phyloP scores from a whole-genome alignment of 2,797 vertebrate species.

The Rallus crepitans region DNA sequence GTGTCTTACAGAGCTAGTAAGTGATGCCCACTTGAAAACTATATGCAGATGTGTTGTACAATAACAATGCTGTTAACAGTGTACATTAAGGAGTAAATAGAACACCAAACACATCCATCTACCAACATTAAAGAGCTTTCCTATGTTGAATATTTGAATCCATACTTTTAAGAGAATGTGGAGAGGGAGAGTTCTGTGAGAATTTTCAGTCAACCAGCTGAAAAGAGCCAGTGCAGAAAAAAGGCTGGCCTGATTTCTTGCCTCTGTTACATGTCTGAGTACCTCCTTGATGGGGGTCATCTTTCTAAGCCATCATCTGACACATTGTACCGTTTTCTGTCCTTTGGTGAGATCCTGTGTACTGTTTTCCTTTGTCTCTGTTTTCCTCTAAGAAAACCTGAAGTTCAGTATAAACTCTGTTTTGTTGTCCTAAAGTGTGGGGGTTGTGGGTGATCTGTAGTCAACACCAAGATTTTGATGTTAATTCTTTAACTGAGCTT shows the following conservation, averaged over 20 bases:
- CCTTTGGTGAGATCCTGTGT: background rate
- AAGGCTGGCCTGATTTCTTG: background rate
- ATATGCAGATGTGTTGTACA: background rate
- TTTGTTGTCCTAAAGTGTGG: background rate
- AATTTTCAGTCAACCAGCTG: background rate
- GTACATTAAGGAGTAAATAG: background rate
- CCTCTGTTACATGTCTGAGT: background rate
- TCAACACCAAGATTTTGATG: background rate
- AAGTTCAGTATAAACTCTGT: background rate
- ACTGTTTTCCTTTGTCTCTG: background rate
- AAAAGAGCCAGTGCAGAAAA: background rate
- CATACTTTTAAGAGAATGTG: background rate
- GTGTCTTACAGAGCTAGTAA: background rate
- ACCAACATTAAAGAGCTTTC: background rate
- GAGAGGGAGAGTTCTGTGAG: background rate
- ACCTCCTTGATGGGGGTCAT: background rate
- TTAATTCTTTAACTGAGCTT: background rate
- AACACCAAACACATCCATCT: background rate
- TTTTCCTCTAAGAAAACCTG: background rate
- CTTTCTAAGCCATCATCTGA: background rate
- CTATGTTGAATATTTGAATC: background rate
- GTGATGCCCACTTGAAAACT: background rate
- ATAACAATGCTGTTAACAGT: background rate
- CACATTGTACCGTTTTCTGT: background rate
- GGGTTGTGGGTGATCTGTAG: background rate